These are phyloP conservation scores for Phalacrocorax brasilianus DNA, from an alignment of 2,113 vertebrate genomes.

Conservation along the genomic window DNA sequence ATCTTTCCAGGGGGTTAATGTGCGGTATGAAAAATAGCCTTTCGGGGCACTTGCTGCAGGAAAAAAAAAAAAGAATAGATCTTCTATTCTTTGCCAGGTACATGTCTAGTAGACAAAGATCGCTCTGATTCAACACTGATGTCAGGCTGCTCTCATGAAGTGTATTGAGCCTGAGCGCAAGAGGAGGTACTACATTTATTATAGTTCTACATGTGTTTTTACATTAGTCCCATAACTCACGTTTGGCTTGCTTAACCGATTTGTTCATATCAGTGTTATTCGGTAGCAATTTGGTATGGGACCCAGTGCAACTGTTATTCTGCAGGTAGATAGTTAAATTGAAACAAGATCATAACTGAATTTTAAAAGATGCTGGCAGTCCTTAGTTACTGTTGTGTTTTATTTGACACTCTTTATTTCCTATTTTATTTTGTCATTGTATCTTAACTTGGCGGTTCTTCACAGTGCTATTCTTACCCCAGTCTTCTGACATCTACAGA, in stretches of 20 bases:
- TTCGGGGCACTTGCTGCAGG: background rate
- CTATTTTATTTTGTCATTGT: background rate
- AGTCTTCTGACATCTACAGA: too few relatives aligned
- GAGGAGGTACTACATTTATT: background rate
- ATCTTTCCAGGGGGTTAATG: background rate
- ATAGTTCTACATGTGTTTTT: background rate
- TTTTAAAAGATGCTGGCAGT: background rate
- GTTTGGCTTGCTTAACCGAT: background rate
- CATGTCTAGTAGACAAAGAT: background rate
- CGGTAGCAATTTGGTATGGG: background rate
- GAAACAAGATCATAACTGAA: background rate
- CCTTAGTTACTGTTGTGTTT: background rate
- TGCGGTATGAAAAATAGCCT: background rate
- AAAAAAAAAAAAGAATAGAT: background rate
- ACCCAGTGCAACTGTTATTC: background rate
- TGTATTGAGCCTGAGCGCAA: background rate
- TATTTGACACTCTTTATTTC: background rate
- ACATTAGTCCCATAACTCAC: background rate
- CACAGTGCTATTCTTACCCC: background rate
- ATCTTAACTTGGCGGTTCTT: background rate
- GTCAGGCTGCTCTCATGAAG: background rate
- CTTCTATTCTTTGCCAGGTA: background rate
- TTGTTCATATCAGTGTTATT: background rate
- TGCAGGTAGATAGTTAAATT: background rate
- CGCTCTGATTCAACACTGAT: background rate